These are phyloP conservation scores for Sinocyclocheilus maitianheensis DNA, from an alignment of 2,113 vertebrate species.

Conservation along the genomic window DNA sequence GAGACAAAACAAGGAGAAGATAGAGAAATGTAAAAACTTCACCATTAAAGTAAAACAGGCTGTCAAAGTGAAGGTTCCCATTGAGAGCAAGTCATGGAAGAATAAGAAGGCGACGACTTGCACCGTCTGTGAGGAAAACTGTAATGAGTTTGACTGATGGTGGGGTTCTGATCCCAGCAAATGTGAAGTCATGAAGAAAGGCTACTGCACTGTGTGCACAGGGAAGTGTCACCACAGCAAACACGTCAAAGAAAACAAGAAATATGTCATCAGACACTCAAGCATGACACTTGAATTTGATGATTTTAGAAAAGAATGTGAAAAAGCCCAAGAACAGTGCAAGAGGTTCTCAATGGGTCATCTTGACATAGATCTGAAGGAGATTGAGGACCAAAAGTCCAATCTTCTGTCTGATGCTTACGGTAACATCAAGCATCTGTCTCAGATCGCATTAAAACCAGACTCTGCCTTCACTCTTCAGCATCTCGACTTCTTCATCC, in stretches of 20 bases:
- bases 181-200: too few relatives aligned
- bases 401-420: conserved; percentile 26
- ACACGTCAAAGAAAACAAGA: too few relatives aligned
- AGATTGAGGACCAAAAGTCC: not conserved
- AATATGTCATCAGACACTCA: not conserved
- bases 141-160: too few relatives aligned
- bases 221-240: too few relatives aligned
- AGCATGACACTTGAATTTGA: not conserved
- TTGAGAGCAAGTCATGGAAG: not conserved
- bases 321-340: not conserved
- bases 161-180: too few relatives aligned
- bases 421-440: not conserved
- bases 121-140: not conserved
- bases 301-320: not conserved
- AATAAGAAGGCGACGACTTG: not conserved
- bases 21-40: not conserved
- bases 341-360: not conserved
- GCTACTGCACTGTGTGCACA: too few relatives aligned
- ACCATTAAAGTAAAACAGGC: not conserved
- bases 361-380: not conserved
- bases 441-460: too few relatives aligned
- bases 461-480: too few relatives aligned
- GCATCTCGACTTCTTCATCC: too few relatives aligned
- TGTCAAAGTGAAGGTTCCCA: not conserved
- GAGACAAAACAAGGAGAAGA: not conserved